A percentile compares a stretch with the other conserved stretches of the same genome.
Conservation (phyloP, 2,888 invertebrate genomes). For the Agrochola circellaris region DNA sequence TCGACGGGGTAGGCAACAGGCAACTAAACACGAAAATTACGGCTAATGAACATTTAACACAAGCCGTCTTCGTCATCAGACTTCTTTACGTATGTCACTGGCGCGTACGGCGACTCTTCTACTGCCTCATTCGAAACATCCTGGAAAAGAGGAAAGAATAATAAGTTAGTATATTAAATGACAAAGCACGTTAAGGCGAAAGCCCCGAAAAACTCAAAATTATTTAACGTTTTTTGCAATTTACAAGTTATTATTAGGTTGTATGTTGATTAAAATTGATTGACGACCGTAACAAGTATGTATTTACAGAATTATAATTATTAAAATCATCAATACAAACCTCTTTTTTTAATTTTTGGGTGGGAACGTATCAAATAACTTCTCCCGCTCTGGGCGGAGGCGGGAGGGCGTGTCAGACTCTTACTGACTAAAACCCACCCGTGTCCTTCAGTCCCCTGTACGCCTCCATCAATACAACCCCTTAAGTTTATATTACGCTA, state of each 20-base stretch:
- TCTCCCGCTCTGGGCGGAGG: no score
- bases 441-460: no score
- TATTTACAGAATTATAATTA: background rate
- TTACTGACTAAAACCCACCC: no score
- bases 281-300: background rate
- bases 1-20: background rate
- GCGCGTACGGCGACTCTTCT: conserved; percentile 64
- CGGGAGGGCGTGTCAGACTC: no score
- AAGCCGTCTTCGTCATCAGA: conserved; percentile 75
- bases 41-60: conserved; percentile 54
- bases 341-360: no score
- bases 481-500: no score
- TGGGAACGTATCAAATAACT: no score
- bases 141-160: conserved; percentile 24
- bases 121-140: conserved; percentile 8
- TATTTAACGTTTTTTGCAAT: background rate
- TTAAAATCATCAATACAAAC: no score
- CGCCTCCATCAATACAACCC: no score
- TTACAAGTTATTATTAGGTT: no score
- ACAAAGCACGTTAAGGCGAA: background rate
- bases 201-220: background rate
- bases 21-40: conserved; percentile 17
- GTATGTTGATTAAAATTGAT: background rate
- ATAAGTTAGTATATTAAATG: background rate
- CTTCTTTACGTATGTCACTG: conserved; percentile 63